Percentiles rank a stretch among this genome's conserved stretches.
These are phyloP conservation scores for Alosa sapidissima DNA, from an alignment of 2,797 vertebrate species.

Conservation along the genomic window DNA sequence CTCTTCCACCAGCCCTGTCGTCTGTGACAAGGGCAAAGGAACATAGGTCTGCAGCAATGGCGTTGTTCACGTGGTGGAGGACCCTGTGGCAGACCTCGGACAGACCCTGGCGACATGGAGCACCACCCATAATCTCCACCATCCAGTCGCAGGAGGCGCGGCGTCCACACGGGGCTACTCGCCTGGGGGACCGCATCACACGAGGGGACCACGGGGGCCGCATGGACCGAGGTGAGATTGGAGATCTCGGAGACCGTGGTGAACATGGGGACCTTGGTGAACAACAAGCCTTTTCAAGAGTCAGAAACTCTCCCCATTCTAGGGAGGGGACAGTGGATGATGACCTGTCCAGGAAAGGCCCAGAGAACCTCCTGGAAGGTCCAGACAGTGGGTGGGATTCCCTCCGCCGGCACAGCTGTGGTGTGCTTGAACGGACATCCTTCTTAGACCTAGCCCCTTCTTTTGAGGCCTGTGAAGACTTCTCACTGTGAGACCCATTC, in stretches of 20 bases:
- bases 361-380: conserved; percentile 30
- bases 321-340: conserved; percentile 30
- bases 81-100: conserved; percentile 58
- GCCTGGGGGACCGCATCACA: conserved; percentile 1
- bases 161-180: conserved; percentile 40
- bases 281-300: not conserved
- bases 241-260: conserved; percentile 36
- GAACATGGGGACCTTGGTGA: not conserved
- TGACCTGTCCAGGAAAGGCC: conserved; percentile 27
- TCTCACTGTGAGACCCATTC: conserved; percentile 38
- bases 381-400: conserved; percentile 40
- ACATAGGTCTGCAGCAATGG: conserved; percentile 51
- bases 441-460: conserved; percentile 47
- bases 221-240: conserved; percentile 28
- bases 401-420: conserved; percentile 28
- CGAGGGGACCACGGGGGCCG: conserved; percentile 22
- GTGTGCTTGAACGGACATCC: conserved; percentile 38
- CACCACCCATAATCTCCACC: conserved; percentile 53
- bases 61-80: conserved; percentile 52
- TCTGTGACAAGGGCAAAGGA: conserved; percentile 55
- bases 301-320: conserved; percentile 38
- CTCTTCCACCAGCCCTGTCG: conserved; percentile 39
- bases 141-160: conserved; percentile 59
- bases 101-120: conserved; percentile 44
- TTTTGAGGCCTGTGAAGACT: conserved; percentile 36